Conservation (phyloP, 2,888 invertebrate species). For the Minunthozetes semirufus region DNA sequence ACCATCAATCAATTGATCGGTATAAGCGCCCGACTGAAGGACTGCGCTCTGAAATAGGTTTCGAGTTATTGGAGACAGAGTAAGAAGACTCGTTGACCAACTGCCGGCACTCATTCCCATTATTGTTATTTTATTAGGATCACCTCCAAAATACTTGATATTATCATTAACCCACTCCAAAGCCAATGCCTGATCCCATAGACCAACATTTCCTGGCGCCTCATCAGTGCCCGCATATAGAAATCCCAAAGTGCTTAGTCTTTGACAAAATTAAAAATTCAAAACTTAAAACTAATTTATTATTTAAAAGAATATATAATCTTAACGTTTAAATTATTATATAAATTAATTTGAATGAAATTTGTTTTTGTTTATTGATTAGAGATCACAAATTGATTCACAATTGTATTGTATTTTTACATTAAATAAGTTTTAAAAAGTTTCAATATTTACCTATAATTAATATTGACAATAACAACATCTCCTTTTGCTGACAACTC, state of each 20-base stretch:
- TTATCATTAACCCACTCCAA: conserved; percentile 33
- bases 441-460: no score
- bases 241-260: conserved; percentile 23
- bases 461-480: conserved; percentile 6
- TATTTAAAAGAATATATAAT: no score
- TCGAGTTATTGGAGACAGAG: conserved; percentile 6
- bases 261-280: background rate
- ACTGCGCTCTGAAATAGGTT: conserved; percentile 22
- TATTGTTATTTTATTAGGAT: conserved; percentile 26
- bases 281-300: background rate
- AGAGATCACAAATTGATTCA: no score
- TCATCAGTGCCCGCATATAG: conserved; percentile 28
- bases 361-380: no score
- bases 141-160: conserved; percentile 32
- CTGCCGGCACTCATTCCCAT: conserved; percentile 27
- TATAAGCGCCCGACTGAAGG: conserved; percentile 15
- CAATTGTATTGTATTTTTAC: no score
- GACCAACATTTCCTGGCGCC: conserved; percentile 28
- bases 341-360: no score
- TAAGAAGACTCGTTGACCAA: conserved; percentile 23
- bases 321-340: no score
- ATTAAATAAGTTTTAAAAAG: no score
- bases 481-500: background rate
- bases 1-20: background rate
- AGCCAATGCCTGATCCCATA: conserved; percentile 33